Evolutionary conservation across 64 coral and sea anemone species (phyloP), one percentile per base, ranked within the genome.

Genomic region (Stichodactyla helianthus): DNA sequence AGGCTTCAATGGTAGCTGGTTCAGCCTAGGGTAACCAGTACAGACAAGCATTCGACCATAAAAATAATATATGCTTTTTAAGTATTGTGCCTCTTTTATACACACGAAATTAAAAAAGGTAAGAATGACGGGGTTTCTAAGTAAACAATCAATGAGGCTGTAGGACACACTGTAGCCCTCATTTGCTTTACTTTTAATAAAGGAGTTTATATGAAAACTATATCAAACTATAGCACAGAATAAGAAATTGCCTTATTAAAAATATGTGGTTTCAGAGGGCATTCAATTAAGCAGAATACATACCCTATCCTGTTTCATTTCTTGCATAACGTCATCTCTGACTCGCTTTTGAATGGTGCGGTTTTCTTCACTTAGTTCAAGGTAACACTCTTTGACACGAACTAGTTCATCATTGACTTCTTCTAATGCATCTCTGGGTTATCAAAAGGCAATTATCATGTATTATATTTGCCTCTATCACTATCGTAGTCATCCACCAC

Each of bases 341-440:
- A 94, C 52, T 85, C 79, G 87, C 71, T 92, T 87, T 82, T 99
- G 93, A 52, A 95, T 56, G 1, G 59, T 84, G 18, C 97, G 90
- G 52, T 63, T 86, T 54, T 99, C 97, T 63, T 99, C 88, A 54
- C 97, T 92, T n/a, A 99, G 83, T 77, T 90, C 87, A 16, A 99
- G 90, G 82, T 99, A 99, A 10, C 90, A 99, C 19, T 99, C 97
- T 77, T 99, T 99, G 11, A 95, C 93, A 61, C 91, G 79, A 5
- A 95, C 71, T 6, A 99, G 88, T 82, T 95, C 97, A 51, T 92
- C 90, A 23, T 82, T 92, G 28, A 57, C 88, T 28, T 86, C 82
- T 53, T 95, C 90, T 50, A 99, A 26, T 52, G 94, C 90, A 44
- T 91, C 70, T 61, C 97, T 99, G 31, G 53, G 61, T 20, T 52